A percentile compares a stretch with the other conserved stretches of the same genome.
Conservation (phyloP, 2,113 vertebrate genomes). For the Monarcha castaneiventris region DNA sequence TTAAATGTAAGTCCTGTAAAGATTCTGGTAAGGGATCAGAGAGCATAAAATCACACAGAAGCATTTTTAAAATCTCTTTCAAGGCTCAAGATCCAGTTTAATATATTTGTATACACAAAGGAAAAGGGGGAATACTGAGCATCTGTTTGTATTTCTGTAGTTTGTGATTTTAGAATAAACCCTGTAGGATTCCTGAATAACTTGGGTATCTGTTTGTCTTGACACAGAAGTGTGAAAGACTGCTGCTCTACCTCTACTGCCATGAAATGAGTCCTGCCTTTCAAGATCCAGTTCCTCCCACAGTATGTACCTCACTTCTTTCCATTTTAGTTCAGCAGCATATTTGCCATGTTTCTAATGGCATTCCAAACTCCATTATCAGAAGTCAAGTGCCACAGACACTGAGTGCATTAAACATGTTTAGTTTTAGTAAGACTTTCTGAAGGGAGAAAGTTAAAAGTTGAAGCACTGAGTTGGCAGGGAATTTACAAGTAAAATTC, state of each 20-base stretch:
- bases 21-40: background rate
- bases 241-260: conserved; percentile 80
- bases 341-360: background rate
- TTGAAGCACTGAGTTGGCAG: background rate
- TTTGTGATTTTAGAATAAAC: background rate
- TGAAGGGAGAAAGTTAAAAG: background rate
- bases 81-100: background rate
- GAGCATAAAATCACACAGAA: background rate
- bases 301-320: conserved; percentile 65
- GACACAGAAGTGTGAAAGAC: conserved; percentile 78
- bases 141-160: background rate
- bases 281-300: conserved; percentile 81
- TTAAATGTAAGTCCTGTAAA: background rate
- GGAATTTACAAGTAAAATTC: background rate
- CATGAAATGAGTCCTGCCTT: conserved; percentile 84
- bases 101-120: background rate
- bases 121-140: background rate
- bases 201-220: background rate
- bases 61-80: background rate
- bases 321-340: background rate
- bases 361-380: background rate
- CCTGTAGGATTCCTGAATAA: background rate
- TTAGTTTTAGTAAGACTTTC: background rate
- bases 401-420: background rate
- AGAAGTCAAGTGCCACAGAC: background rate